Conservation (phyloP, 2,888 invertebrate genomes). For the Diadegma fenestrale region DNA sequence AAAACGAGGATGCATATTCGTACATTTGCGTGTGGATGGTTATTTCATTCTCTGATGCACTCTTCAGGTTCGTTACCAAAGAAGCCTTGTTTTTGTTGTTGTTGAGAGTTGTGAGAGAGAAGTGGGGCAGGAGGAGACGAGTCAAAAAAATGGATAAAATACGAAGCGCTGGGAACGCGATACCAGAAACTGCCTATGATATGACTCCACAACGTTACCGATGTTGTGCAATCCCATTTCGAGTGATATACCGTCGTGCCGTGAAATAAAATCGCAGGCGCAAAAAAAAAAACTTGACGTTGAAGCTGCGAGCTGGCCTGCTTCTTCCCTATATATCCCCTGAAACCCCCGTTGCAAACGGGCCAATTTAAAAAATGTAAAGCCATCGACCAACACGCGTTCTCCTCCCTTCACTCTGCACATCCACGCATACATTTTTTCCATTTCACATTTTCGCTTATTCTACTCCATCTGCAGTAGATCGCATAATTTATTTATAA, state of each 20-base stretch:
- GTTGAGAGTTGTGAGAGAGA: not conserved
- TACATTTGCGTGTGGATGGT: not conserved
- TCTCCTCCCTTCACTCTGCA: not conserved
- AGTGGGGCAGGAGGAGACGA: constrained; percentile 8
- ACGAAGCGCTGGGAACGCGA: constrained; percentile 60
- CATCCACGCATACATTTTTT: constrained; percentile 13
- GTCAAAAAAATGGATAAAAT: constrained; percentile 63
- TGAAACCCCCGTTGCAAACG: constrained; percentile 47
- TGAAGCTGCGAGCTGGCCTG: constrained; percentile 41
- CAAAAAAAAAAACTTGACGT: constrained; percentile 43
- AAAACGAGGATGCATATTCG: constrained; percentile 1
- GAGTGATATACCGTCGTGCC: constrained; percentile 73
- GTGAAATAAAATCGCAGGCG: constrained; percentile 69
- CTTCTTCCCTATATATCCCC: constrained; percentile 30
- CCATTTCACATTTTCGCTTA: constrained; percentile 8
- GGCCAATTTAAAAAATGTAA: constrained; percentile 73
- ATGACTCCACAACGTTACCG: constrained; percentile 58
- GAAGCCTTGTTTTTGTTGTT: constrained; percentile 34
- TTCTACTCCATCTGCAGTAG: constrained; percentile 21
- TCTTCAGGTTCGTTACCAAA: constrained; percentile 67
- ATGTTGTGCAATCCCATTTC: constrained; percentile 70
- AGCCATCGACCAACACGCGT: constrained; percentile 58
- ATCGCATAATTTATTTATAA: constrained; percentile 41
- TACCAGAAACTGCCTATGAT: constrained; percentile 53
- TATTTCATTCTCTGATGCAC: constrained; percentile 42